phyloP scores from a whole-genome alignment of 2,797 vertebrate species.

The Graptemys geographica region DNA sequence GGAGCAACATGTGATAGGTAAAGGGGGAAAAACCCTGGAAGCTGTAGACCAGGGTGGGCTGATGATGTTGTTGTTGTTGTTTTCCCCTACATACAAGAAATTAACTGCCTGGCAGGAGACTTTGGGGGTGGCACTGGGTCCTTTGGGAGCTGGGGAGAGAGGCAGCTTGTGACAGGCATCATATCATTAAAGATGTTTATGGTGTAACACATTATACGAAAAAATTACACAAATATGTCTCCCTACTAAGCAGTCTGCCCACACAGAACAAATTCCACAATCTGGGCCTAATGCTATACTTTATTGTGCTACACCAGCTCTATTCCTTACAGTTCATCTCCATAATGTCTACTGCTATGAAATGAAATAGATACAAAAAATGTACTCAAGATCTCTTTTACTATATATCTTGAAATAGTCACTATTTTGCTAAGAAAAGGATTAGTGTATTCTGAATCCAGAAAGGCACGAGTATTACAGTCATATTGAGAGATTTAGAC shows the following conservation, averaged over 20 bases:
- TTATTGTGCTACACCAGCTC: not conserved
- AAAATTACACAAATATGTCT: not conserved
- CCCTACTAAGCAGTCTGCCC: not conserved
- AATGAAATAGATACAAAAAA: not conserved
- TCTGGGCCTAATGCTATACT: constrained; percentile 1
- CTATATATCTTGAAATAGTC: not conserved
- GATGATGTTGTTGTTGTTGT: not conserved
- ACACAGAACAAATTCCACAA: constrained; percentile 1
- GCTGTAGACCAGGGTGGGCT: not conserved
- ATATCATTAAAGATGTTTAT: not conserved
- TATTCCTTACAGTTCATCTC: constrained; percentile 29
- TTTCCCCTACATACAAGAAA: not conserved
- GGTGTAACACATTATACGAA: not conserved
- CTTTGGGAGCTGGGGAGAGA: not conserved
- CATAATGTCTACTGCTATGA: not conserved
- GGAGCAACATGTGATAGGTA: not conserved
- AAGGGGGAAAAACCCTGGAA: not conserved
- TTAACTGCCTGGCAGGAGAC: not conserved
- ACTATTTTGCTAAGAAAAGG: not conserved
- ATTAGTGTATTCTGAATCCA: not conserved
- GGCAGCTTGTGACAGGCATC: not conserved
- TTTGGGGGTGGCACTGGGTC: not conserved
- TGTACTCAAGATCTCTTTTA: not conserved
- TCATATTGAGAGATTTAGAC: not conserved
- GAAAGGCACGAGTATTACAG: not conserved